These are phyloP conservation scores for Archilochus colubris DNA, from an alignment of 2,113 vertebrate species.

Conservation along the genomic window DNA sequence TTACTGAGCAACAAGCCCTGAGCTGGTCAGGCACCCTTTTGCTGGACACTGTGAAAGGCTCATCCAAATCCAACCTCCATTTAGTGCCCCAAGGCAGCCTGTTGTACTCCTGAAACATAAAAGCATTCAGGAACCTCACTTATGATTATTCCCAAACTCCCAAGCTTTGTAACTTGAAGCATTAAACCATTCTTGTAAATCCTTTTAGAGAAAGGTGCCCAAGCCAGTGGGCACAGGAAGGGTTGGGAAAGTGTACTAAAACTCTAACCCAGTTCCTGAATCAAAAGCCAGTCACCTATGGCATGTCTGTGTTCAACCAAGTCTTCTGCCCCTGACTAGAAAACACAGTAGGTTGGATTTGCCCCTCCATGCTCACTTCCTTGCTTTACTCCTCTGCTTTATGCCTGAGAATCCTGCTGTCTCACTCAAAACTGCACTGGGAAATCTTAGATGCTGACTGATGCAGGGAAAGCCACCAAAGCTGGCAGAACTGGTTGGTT, in stretches of 20 bases:
- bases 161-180: neutral
- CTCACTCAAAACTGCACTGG: neutral
- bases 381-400: neutral
- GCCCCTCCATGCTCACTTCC: neutral
- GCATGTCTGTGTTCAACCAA: neutral
- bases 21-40: neutral
- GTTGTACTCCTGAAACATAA: neutral
- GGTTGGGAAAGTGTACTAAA: neutral
- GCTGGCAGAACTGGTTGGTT: neutral
- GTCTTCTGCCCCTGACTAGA: neutral
- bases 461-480: neutral
- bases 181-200: neutral
- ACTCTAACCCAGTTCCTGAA: neutral
- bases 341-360: neutral
- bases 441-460: neutral
- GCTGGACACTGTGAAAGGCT: neutral
- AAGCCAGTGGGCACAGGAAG: neutral
- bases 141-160: neutral
- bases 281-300: neutral
- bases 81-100: neutral
- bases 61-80: neutral
- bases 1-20: conserved; percentile 3
- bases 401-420: neutral
- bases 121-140: neutral
- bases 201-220: neutral